Base-by-base conservation (phyloP, 2,888 invertebrate species). In the Seira ritae region DNA sequence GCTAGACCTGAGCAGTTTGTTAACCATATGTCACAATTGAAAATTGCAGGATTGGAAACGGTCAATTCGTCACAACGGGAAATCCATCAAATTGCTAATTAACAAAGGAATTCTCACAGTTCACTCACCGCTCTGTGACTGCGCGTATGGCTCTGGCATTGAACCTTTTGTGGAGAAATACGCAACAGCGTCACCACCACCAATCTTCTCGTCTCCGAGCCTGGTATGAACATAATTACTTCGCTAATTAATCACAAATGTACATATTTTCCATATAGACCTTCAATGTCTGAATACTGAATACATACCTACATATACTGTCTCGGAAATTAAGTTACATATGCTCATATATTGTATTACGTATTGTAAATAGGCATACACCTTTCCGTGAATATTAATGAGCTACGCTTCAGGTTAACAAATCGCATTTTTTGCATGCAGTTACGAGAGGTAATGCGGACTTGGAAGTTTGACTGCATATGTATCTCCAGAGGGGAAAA, bases 61-160 rank as follows among this genome's bases (percentile, higher is more conserved):
- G 1, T 91, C 91, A 66, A 92, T 92, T 81, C 90, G 92, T 60
- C 92, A 92, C 86, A 90, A 91, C 80, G 92, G 92, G 17, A 90
- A 91, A 85, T 91, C 91, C 87, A 90, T 92, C 85, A 92, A 92
- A 88, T 89, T 92, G 72, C 89, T 92, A 77, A 90, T 92, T 80
- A 90, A 91, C 77, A 91, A 91, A 88, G 91, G 91, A 79, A 90
- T 91, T 68, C 89, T 92, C 85, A 89, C 91, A 86, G 90, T 91
- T 17, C 91, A 91, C 85, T 90, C 91, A 4, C 90, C 91, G 2
- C 88, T 90, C 65, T 91, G 91, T 86, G 89, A 90, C 73, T 91
- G 91, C 87, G 90, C 81, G 15, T 81, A 81, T 46, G 81, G 81
- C 8, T 81, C 81, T 20, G 75, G 81, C 12, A 81, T 81, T 15